Percentiles rank a stretch among this genome's conserved stretches.
Evolutionary conservation across 2,888 invertebrate species (phyloP).

Genomic region (Euphydryas editha): DNA sequence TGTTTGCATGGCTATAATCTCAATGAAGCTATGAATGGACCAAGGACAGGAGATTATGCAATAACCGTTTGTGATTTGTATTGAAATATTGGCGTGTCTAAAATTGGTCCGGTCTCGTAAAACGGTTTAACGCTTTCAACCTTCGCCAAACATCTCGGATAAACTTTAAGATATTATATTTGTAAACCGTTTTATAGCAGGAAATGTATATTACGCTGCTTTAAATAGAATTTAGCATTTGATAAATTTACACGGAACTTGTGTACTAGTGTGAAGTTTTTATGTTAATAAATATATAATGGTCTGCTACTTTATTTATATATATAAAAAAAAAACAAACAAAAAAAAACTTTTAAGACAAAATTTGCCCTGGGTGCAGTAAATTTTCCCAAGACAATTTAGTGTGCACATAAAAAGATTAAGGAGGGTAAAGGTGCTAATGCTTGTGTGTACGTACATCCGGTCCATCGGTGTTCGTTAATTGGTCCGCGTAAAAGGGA

Average conservation of each 20-base stretch:
- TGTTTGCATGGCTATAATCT: slow-evolving; percentile 51
- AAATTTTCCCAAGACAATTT: slow-evolving; percentile 60
- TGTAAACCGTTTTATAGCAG: slow-evolving; percentile 36
- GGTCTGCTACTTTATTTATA: neutral
- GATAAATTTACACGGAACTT: slow-evolving; percentile 17
- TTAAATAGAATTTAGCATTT: slow-evolving; percentile 18
- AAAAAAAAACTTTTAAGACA: slow-evolving; percentile 24
- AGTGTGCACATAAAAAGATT: slow-evolving; percentile 71
- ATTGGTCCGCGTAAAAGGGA: slow-evolving; percentile 83
- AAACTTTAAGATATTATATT: slow-evolving; percentile 34
- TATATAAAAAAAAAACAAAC: no score
- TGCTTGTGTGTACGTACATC: slow-evolving; percentile 76
- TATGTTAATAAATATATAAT: slow-evolving; percentile 4
- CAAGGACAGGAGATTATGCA: slow-evolving; percentile 64
- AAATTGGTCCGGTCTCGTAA: slow-evolving; percentile 39
- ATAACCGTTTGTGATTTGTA: slow-evolving; percentile 56
- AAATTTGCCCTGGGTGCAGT: slow-evolving; percentile 56
- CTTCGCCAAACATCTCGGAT: slow-evolving; percentile 34
- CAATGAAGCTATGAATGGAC: slow-evolving; percentile 57
- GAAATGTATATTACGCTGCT: slow-evolving; percentile 31
- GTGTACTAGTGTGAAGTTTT: neutral
- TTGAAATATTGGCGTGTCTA: slow-evolving; percentile 42
- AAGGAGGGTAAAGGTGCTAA: slow-evolving; percentile 80
- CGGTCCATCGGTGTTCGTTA: slow-evolving; percentile 80
- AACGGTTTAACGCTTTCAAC: slow-evolving; percentile 33